phyloP scores from a whole-genome alignment of 2,113 vertebrate genomes.

The Vidua chalybeata region DNA sequence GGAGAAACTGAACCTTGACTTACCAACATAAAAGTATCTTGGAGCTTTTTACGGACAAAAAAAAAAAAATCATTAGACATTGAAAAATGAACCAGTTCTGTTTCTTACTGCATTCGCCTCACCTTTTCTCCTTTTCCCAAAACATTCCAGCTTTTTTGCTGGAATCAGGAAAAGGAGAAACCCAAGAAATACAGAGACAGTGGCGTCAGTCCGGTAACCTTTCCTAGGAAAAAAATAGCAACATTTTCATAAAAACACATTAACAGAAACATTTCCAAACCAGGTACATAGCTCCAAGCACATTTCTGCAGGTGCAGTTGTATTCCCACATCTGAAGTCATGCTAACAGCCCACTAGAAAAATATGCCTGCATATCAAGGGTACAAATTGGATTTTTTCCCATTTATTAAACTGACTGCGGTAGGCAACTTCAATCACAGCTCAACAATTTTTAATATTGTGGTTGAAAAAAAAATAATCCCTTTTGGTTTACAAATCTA shows the following conservation, averaged over 20 bases:
- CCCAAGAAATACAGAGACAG: conserved; percentile 92
- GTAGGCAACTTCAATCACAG: neutral
- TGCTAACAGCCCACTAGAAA: neutral
- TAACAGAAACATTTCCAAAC: neutral
- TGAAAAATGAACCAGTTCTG: neutral
- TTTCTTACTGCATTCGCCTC: neutral
- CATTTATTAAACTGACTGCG: neutral
- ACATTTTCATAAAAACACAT: neutral
- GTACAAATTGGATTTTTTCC: neutral
- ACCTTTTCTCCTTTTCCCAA: conserved; percentile 76
- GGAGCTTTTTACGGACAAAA: neutral
- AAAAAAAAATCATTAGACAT: neutral
- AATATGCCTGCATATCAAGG: neutral
- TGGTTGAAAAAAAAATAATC: neutral
- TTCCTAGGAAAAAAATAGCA: conserved; percentile 77
- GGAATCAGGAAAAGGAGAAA: conserved; percentile 98
- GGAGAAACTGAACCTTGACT: neutral
- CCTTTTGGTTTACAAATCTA: neutral
- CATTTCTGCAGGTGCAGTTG: neutral
- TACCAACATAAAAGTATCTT: neutral
- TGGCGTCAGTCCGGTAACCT: conserved; percentile 96
- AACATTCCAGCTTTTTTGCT: conserved; percentile 83
- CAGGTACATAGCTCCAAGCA: neutral
- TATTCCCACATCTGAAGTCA: neutral
- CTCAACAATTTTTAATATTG: neutral